Percentiles rank a stretch among this genome's conserved stretches.
phyloP scores from a whole-genome alignment of 2,797 vertebrate genomes.

The Microchirus variegatus region DNA sequence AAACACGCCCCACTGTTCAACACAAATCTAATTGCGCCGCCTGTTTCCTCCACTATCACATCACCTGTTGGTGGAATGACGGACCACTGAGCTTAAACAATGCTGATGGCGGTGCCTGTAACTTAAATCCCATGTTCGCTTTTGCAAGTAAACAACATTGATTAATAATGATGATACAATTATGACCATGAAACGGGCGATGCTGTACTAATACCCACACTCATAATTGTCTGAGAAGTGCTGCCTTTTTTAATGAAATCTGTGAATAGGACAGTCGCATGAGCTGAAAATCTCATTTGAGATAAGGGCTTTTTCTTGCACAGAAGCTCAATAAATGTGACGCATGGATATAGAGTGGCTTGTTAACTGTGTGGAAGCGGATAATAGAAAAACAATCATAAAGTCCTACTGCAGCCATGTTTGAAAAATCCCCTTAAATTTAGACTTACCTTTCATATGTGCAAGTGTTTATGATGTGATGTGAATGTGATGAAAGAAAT shows the following conservation, averaged over 20 bases:
- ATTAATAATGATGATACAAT: conserved; percentile 74
- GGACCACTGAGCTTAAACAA: conserved; percentile 80
- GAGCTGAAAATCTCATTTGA: conserved; percentile 9
- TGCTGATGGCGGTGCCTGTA: conserved; percentile 67
- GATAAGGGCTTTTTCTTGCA: conserved; percentile 1
- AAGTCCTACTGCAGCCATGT: background rate
- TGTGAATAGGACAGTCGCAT: conserved; percentile 1
- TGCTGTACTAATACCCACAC: conserved; percentile 30
- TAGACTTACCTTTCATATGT: background rate
- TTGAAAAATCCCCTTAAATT: background rate
- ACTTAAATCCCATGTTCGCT: conserved; percentile 59
- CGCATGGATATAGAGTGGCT: background rate
- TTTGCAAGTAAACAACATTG: conserved; percentile 73
- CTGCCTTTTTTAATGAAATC: conserved; percentile 11
- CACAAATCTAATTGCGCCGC: conserved; percentile 83
- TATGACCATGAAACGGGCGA: conserved; percentile 57
- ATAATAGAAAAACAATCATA: background rate
- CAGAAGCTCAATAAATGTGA: conserved; percentile 17
- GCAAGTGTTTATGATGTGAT: background rate
- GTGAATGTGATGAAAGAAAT: background rate
- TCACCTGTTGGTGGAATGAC: conserved; percentile 82
- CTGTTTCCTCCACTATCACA: conserved; percentile 79
- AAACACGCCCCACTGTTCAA: conserved; percentile 82
- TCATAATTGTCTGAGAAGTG: conserved; percentile 7
- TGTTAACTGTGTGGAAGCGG: background rate